Conservation (phyloP, 1,140 invertebrate species). For the Drosophila aff. region DNA sequence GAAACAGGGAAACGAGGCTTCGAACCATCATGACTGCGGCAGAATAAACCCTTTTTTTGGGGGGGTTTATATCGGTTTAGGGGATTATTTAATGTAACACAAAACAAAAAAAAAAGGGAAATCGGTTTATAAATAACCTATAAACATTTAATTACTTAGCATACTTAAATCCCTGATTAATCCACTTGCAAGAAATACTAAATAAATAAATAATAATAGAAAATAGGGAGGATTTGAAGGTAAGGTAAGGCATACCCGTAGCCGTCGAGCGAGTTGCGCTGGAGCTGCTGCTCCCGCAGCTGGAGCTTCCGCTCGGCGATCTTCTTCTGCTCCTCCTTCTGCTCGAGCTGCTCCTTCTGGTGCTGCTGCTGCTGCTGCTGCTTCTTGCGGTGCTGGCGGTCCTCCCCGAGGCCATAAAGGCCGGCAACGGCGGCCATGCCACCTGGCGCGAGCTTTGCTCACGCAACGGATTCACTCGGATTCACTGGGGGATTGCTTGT, state of each 20-base stretch:
- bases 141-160: background rate
- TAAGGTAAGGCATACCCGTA: slow-evolving; percentile 58
- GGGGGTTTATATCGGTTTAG: background rate
- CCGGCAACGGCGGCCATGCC: slow-evolving; percentile 84
- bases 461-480: slow-evolving; percentile 16
- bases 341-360: slow-evolving; percentile 80
- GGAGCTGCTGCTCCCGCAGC: slow-evolving; percentile 70
- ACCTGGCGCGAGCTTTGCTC: slow-evolving; percentile 16
- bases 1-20: background rate
- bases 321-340: slow-evolving; percentile 83
- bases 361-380: slow-evolving; percentile 83
- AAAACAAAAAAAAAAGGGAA: background rate
- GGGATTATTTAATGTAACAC: background rate
- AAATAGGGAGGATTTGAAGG: background rate
- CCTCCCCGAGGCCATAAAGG: slow-evolving; percentile 83
- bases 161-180: background rate
- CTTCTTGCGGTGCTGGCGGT: slow-evolving; percentile 84
- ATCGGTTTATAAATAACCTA: background rate
- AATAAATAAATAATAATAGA: background rate
- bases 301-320: slow-evolving; percentile 79
- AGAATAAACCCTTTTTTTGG: background rate
- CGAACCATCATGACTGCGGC: slow-evolving; percentile 21
- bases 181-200: background rate
- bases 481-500: slow-evolving; percentile 33
- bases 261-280: slow-evolving; percentile 77